Evolutionary conservation across 2,797 vertebrate species (phyloP).

Genomic region (Darevskia nairensis): DNA sequence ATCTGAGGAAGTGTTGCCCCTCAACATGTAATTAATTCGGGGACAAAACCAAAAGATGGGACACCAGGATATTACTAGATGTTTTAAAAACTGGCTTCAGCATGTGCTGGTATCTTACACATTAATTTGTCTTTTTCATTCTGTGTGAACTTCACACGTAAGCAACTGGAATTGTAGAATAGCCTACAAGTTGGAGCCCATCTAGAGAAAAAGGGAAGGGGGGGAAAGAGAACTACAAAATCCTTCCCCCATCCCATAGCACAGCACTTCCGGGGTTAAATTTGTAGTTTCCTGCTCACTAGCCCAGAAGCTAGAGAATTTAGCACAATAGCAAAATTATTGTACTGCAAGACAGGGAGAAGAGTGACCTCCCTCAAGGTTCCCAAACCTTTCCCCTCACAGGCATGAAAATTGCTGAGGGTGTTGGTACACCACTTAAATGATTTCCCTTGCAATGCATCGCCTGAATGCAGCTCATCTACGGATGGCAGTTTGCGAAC

Average conservation of each 20-base stretch:
- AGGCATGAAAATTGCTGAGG: too few species aligned
- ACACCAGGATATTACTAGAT: background rate
- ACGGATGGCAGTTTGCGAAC: too few species aligned
- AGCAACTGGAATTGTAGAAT: background rate
- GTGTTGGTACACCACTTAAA: too few species aligned
- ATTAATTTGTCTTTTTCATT: slow-evolving; percentile 15
- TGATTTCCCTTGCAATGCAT: too few species aligned
- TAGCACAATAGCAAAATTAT: background rate
- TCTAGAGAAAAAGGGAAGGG: background rate
- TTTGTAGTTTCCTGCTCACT: background rate
- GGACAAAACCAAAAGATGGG: slow-evolving; percentile 4
- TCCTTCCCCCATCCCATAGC: background rate
- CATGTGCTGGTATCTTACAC: background rate
- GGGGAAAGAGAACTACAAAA: background rate
- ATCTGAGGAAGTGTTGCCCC: slow-evolving; percentile 15
- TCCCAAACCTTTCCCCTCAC: too few species aligned
- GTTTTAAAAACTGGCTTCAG: background rate
- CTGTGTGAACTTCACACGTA: background rate
- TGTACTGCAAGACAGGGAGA: too few species aligned
- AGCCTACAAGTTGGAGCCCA: background rate
- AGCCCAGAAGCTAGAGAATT: background rate
- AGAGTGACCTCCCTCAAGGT: too few species aligned
- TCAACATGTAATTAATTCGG: slow-evolving; percentile 26
- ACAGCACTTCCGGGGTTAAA: background rate
- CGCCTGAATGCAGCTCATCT: too few species aligned